Evolutionary conservation across 2,797 vertebrate species (phyloP).

Genomic region (Sebastolobus altivelis): DNA sequence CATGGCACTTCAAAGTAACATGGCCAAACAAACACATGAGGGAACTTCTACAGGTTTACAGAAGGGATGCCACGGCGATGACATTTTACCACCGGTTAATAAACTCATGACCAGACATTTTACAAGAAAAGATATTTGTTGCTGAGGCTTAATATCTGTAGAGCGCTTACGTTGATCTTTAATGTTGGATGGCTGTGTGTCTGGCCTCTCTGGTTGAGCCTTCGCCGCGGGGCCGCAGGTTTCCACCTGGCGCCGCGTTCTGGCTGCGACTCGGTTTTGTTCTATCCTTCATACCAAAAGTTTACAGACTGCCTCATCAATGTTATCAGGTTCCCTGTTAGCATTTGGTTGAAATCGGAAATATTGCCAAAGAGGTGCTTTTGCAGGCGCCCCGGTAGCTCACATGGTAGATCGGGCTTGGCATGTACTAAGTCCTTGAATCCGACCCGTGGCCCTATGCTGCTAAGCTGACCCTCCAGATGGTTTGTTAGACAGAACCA

Average conservation of each 20-base stretch:
- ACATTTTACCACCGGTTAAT: background rate
- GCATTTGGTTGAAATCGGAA: background rate
- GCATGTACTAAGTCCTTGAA: no score
- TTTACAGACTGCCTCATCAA: background rate
- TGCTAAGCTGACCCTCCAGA: no score
- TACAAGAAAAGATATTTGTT: background rate
- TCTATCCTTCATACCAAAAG: background rate
- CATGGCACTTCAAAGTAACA: background rate
- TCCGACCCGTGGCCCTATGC: no score
- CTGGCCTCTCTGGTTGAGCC: no score
- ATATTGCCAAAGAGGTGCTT: background rate
- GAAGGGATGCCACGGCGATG: background rate
- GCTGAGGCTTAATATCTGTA: background rate
- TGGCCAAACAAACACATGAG: slow-evolving; percentile 8
- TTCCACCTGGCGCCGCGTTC: no score
- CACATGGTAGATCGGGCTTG: no score
- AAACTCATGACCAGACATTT: background rate
- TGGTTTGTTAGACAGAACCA: no score
- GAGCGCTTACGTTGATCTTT: no score
- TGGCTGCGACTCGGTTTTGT: no score
- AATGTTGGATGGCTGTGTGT: background rate
- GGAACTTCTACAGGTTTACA: slow-evolving; percentile 1
- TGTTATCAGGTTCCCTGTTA: background rate
- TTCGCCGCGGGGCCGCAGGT: no score
- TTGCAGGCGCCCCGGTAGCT: no score